These are phyloP conservation scores for Orussus abietinus DNA, from an alignment of 1,140 invertebrate genomes.

Conservation along the genomic window DNA sequence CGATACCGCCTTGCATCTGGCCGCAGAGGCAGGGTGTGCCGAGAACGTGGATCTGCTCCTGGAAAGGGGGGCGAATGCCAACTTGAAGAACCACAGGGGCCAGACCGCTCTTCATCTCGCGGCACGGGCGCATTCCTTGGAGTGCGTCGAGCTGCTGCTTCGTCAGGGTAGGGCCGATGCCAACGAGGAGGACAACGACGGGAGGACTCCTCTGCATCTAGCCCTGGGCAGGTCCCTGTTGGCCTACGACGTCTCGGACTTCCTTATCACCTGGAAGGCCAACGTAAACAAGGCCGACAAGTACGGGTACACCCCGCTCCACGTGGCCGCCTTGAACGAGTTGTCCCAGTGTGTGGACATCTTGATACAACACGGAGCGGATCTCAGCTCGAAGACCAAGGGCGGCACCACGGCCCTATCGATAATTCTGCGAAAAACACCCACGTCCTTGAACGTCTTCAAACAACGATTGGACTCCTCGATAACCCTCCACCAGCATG, in stretches of 20 bases:
- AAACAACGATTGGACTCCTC: slow-evolving; percentile 73
- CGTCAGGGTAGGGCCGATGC: slow-evolving; percentile 68
- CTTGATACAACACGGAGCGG: slow-evolving; percentile 77
- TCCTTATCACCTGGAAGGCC: slow-evolving; percentile 70
- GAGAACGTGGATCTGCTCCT: slow-evolving; percentile 71
- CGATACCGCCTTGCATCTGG: slow-evolving; percentile 72
- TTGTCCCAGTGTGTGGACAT: slow-evolving; percentile 79
- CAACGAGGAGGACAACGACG: slow-evolving; percentile 72
- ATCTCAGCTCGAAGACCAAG: slow-evolving; percentile 78
- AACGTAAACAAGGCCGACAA: slow-evolving; percentile 82
- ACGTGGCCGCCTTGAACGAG: slow-evolving; percentile 81
- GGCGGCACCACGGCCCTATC: slow-evolving; percentile 78
- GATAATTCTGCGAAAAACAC: slow-evolving; percentile 77
- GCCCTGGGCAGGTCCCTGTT: slow-evolving; percentile 72
- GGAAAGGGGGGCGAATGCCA: slow-evolving; percentile 67
- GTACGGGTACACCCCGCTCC: slow-evolving; percentile 84
- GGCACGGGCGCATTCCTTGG: slow-evolving; percentile 68
- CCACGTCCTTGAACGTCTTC: slow-evolving; percentile 73
- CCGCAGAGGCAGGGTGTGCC: slow-evolving; percentile 72
- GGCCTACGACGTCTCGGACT: slow-evolving; percentile 72
- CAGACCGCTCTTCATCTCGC: slow-evolving; percentile 77
- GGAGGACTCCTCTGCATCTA: slow-evolving; percentile 71
- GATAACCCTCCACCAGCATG: slow-evolving; percentile 73
- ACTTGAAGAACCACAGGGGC: slow-evolving; percentile 67
- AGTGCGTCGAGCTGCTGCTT: slow-evolving; percentile 72